Evolutionary conservation across 1,140 invertebrate species (phyloP).

Genomic region (Cydia splendana): DNA sequence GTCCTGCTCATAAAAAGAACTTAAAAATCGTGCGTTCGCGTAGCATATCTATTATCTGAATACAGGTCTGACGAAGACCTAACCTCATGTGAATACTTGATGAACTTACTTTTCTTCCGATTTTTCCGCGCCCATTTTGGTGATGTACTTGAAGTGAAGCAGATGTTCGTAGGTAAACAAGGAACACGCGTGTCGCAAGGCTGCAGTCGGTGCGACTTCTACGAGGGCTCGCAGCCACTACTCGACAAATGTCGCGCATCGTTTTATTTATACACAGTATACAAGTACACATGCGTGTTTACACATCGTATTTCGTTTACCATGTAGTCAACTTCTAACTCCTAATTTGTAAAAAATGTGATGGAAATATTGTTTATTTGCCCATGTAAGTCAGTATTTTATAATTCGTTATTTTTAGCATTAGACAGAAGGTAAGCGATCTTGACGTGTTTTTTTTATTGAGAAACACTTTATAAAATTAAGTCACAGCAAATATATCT

Average conservation of each 20-base stretch:
- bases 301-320: no score
- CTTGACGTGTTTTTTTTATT: no score
- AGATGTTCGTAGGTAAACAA: background rate
- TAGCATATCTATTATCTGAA: background rate
- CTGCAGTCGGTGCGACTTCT: background rate
- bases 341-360: no score
- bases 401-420: no score
- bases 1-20: no score
- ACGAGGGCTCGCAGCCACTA: background rate
- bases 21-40: background rate
- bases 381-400: no score
- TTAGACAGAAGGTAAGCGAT: no score
- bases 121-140: slow-evolving; percentile 37
- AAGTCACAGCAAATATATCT: no score
- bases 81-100: background rate
- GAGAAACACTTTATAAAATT: no score
- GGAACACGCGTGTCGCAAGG: background rate
- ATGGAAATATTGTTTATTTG: no score
- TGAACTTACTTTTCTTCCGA: slow-evolving; percentile 41
- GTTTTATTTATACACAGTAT: background rate
- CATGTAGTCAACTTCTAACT: no score
- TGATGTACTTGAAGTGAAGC: background rate
- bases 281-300: background rate
- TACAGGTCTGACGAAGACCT: no score
- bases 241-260: background rate